These are phyloP conservation scores for Drosophila mimetica DNA, from an alignment of 2,888 invertebrate genomes.

Conservation along the genomic window DNA sequence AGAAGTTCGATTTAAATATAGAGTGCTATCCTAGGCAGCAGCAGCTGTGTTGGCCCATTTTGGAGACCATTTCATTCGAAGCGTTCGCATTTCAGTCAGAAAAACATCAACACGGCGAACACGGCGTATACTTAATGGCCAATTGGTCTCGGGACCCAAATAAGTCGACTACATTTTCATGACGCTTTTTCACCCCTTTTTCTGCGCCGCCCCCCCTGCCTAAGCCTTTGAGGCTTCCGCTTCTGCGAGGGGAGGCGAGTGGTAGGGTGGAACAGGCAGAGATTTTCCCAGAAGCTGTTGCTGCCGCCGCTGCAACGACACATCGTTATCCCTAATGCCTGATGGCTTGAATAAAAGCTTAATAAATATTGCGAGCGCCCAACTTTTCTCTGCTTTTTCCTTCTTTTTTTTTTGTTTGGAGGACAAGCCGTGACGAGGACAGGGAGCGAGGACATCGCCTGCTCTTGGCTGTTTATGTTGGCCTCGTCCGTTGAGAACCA, in stretches of 20 bases:
- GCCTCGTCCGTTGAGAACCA: constrained; percentile 23
- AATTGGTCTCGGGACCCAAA: constrained; percentile 22
- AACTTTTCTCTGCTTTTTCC: constrained; percentile 7
- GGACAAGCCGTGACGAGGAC: constrained; percentile 27
- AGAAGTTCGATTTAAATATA: constrained; percentile 12
- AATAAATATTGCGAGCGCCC: constrained; percentile 60
- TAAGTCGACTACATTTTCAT: constrained; percentile 35
- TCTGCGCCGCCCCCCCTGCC: neutral
- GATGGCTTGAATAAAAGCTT: constrained; percentile 70
- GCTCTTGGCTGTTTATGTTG: constrained; percentile 18
- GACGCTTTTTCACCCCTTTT: constrained; percentile 10
- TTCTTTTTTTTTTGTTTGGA: neutral
- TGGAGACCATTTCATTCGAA: constrained; percentile 8
- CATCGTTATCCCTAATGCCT: constrained; percentile 69
- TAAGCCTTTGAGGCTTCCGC: constrained; percentile 40
- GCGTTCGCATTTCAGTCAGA: neutral
- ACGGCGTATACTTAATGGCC: constrained; percentile 43
- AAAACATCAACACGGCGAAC: constrained; percentile 12
- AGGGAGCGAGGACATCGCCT: constrained; percentile 36
- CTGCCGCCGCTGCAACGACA: constrained; percentile 39
- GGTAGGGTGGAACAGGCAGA: constrained; percentile 1
- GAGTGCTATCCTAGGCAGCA: neutral
- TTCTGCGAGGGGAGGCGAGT: neutral
- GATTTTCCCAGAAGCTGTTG: constrained; percentile 42
- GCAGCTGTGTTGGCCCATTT: constrained; percentile 17